Percentiles rank a stretch among this genome's conserved stretches.
These are phyloP conservation scores for Aphelinus certus DNA, from an alignment of 1,140 invertebrate species.

Conservation along the genomic window DNA sequence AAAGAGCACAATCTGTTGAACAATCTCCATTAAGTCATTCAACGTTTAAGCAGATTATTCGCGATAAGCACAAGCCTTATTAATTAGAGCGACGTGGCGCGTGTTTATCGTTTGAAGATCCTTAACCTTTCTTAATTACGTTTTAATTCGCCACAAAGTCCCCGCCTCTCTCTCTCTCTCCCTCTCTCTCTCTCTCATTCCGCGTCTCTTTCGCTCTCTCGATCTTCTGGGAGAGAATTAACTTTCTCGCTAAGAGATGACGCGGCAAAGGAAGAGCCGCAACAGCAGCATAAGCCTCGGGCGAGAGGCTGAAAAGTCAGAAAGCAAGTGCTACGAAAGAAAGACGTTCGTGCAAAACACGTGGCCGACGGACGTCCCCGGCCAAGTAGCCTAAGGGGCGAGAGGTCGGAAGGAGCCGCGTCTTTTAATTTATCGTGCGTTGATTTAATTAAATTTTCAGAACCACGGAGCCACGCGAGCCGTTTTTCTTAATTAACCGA, in stretches of 20 bases:
- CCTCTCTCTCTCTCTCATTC: no score
- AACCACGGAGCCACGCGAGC: constrained; percentile 36
- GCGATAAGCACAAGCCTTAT: constrained; percentile 12
- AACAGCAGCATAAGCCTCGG: neutral
- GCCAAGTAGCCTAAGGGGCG: neutral
- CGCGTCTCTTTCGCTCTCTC: no score
- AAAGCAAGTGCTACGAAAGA: neutral
- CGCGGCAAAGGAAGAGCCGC: neutral
- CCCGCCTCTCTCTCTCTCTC: neutral
- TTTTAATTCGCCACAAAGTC: constrained; percentile 23
- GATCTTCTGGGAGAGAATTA: constrained; percentile 1
- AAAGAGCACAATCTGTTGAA: no score
- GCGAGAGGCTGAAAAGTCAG: neutral
- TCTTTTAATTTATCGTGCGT: constrained; percentile 53
- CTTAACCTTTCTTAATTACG: constrained; percentile 32
- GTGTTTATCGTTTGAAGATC: neutral
- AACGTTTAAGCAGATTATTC: constrained; percentile 12
- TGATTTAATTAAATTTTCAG: constrained; percentile 52
- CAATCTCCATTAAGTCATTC: neutral
- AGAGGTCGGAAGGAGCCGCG: neutral
- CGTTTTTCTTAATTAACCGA: constrained; percentile 46
- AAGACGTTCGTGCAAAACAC: neutral
- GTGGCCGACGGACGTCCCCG: neutral
- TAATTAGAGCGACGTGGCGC: constrained; percentile 12
- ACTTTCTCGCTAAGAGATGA: constrained; percentile 13